Base-by-base conservation (phyloP, 1,140 invertebrate genomes). In the Cyphomyrmex costatus region DNA sequence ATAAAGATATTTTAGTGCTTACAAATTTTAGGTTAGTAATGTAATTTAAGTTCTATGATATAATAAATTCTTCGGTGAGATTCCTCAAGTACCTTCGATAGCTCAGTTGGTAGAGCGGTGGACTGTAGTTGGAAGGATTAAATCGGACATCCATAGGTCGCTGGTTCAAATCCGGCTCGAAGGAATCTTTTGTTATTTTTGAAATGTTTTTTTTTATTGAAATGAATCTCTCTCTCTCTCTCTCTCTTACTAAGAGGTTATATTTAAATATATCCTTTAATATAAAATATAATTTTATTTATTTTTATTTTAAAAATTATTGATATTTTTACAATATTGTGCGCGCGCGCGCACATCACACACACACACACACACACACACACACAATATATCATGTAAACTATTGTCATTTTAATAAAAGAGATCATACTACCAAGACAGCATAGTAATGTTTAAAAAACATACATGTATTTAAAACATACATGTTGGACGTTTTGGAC, bases 51-150 rank as follows among this genome's bases (percentile, higher is more conserved):
- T 5, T 76, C 33, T 42, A 60, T 7, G 0, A 33, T 66, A 79
- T 49, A 3, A 79, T 21, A 4, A 6, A 27, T 66, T 66, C 12
- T 3, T 33, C 16, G 60, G 5, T 0, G 1, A 2, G 3, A 27
- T 3, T 2, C 27, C 21, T 0, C 33, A 56, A 36, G 10, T 73
- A 71, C 87, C 90, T 90, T 91, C 90, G 90, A 91, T 89, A 90
- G 97, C 97, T 97, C 97, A 97, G 97, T 97, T 97, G 97, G 97
- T 97, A 97, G 97, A 97, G 97, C 97, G 97, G 97, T 97, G 97
- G 97, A 97, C 97, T 97, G 97, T 97, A 98, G 97, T 95, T 90
- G 94, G 90, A 3, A 14, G 8, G 36, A 42, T 42, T 10, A 8
- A 0, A 4, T 12, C 12, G 58, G 94, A 92, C 24, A 93, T 93